phyloP scores from a whole-genome alignment of 2,888 invertebrate species.

The Xestia c-nigrum region DNA sequence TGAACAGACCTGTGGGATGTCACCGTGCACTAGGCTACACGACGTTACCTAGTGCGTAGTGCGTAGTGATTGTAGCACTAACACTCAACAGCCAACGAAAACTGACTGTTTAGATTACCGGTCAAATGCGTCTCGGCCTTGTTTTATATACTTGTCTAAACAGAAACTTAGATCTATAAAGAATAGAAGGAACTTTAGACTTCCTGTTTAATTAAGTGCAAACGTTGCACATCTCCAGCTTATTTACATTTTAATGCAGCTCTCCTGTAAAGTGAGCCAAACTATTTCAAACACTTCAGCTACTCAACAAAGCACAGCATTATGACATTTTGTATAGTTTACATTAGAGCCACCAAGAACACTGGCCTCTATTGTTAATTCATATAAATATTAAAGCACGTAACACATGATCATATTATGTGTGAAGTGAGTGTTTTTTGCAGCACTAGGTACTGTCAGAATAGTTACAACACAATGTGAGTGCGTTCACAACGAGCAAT shows the following conservation, averaged over 20 bases:
- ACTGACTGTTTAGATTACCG: too few species aligned
- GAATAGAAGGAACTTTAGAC: not conserved
- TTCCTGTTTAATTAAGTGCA: not conserved
- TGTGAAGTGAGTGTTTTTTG: slow-evolving; percentile 9
- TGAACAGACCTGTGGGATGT: not conserved
- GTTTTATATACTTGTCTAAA: not conserved
- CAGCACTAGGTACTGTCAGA: not conserved
- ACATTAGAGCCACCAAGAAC: slow-evolving; percentile 7
- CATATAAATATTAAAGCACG: not conserved
- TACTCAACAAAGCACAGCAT: not conserved
- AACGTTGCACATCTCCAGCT: not conserved
- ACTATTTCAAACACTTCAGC: not conserved
- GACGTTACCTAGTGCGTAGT: too few species aligned
- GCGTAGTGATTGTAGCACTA: not conserved
- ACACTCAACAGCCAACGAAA: not conserved
- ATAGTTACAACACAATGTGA: not conserved
- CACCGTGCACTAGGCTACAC: not conserved
- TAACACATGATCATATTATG: not conserved
- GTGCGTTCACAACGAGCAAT: slow-evolving; percentile 17
- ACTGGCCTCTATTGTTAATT: not conserved
- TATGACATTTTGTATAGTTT: not conserved
- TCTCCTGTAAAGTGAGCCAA: not conserved
- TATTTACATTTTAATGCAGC: not conserved
- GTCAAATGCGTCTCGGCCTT: not conserved
- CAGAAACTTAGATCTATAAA: not conserved